These are phyloP conservation scores for Drosophila nr. medialis DNA, from an alignment of 2,888 invertebrate species.

Conservation along the genomic window DNA sequence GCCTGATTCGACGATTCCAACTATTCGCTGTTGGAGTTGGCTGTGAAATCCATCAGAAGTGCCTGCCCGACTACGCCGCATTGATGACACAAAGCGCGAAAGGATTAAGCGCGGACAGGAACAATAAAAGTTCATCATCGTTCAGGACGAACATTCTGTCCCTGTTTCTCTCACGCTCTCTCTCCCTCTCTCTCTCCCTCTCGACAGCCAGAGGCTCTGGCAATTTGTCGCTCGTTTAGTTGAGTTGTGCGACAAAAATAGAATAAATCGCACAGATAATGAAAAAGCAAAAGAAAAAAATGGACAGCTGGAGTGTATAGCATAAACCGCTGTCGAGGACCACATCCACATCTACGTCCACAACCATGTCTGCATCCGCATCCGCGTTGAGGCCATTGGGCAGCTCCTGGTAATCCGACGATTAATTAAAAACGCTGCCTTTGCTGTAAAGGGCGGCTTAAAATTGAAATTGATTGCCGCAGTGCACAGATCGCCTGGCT, in stretches of 20 bases:
- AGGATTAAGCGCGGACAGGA: conserved; percentile 70
- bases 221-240: conserved; percentile 82
- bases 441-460: conserved; percentile 78
- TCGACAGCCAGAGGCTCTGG: conserved; percentile 45
- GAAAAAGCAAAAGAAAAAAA: conserved; percentile 54
- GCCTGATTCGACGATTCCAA: conserved; percentile 47
- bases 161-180: not conserved
- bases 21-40: conserved; percentile 43
- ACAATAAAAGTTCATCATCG: conserved; percentile 79
- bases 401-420: conserved; percentile 77
- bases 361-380: conserved; percentile 32
- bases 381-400: conserved; percentile 23
- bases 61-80: conserved; percentile 31
- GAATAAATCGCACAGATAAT: conserved; percentile 78
- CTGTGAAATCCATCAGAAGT: conserved; percentile 74
- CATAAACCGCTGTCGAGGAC: conserved; percentile 62
- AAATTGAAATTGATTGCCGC: conserved; percentile 77
- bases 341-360: conserved; percentile 29
- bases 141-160: conserved; percentile 2
- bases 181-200: not conserved
- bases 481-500: conserved; percentile 46
- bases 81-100: conserved; percentile 77
- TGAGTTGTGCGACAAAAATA: conserved; percentile 79
- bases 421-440: conserved; percentile 83
- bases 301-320: conserved; percentile 63